Percentiles rank a stretch among this genome's conserved stretches.
Conservation (phyloP, 1,140 invertebrate species). For the Notospermus geniculatus region DNA sequence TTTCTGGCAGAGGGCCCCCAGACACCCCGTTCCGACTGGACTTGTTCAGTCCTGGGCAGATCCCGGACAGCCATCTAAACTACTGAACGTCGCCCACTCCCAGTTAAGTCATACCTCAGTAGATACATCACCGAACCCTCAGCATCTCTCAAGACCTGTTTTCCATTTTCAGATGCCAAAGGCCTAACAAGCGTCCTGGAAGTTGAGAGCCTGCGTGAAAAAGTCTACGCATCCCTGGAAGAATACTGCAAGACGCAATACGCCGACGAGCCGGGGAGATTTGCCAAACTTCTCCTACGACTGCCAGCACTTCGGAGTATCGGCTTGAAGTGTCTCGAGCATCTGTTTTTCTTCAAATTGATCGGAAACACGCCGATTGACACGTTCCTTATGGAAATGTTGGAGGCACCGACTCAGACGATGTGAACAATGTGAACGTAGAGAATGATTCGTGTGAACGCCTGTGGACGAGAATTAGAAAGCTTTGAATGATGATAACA, state of each 20-base stretch:
- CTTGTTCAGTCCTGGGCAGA: no score
- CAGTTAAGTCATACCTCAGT: no score
- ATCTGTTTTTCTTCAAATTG: constrained; percentile 92
- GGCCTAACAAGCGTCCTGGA: constrained; percentile 78
- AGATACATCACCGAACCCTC: no score
- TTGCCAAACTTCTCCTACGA: constrained; percentile 88
- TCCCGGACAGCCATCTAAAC: no score
- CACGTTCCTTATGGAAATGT: constrained; percentile 62
- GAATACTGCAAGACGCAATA: constrained; percentile 87
- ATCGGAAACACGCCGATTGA: constrained; percentile 63
- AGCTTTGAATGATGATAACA: no score
- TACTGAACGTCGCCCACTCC: no score
- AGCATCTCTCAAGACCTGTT: not conserved
- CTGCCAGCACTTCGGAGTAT: constrained; percentile 92
- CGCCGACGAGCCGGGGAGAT: constrained; percentile 87
- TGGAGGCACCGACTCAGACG: constrained; percentile 59
- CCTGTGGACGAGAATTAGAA: no score
- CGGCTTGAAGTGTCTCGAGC: constrained; percentile 89
- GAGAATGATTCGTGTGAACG: no score
- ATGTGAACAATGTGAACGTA: no score
- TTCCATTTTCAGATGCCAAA: constrained; percentile 73
- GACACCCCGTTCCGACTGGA: no score
- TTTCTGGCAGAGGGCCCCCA: no score
- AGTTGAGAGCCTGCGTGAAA: constrained; percentile 86
- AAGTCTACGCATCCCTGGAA: constrained; percentile 90